Evolutionary conservation across 2,888 invertebrate species (phyloP), one percentile per base, ranked within the genome.

Genomic region (Euspilapteryx auroguttella): DNA sequence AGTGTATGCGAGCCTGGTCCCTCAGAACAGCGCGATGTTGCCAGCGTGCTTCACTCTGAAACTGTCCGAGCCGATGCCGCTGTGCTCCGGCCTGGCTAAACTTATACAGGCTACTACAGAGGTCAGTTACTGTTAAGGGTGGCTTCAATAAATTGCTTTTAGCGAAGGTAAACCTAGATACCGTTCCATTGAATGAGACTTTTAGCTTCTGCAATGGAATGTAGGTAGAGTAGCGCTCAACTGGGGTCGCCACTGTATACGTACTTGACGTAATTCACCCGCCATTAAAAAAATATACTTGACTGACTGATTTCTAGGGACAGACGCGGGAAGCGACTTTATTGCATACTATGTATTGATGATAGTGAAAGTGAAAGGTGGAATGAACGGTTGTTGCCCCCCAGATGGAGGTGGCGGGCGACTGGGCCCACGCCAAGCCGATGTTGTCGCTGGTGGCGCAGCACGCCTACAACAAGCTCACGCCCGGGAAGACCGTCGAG

Each of bases 31-130:
- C 38, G 87, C 89, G 24, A 83, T 89, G 55, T 73, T 97, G 45
- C 94, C 95, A 0, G 96, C 96, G 1, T 90, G 89, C 52, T 97
- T 95, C 66, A 88, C 69, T 1, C 54, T 75, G 11, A 84, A 83
- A 35, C 76, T 97, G 27, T 88, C 88, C 29, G 86, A 89, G 48
- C 89, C 93, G 2, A 85, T 90, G 66, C 94, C 95, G 0, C 83
- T 96, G 39, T 92, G 94, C 43, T 71, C 85, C 14, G 83, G 85
- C 12, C 71, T 94, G 20, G 79, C 94, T 15, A 79, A 81, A 39
- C 54, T 66, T 10, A 76, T 77, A 39, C 56, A 73, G 20, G 63
- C 66, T 8, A 69, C 71, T 2, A 75, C 73, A 21, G 75, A 76
- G 50, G 69, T 69, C 42, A 35, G 27, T 25, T 10, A 20, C 20